Base-by-base conservation (phyloP, 2,113 vertebrate species). In the Periophthalmus modestus region DNA sequence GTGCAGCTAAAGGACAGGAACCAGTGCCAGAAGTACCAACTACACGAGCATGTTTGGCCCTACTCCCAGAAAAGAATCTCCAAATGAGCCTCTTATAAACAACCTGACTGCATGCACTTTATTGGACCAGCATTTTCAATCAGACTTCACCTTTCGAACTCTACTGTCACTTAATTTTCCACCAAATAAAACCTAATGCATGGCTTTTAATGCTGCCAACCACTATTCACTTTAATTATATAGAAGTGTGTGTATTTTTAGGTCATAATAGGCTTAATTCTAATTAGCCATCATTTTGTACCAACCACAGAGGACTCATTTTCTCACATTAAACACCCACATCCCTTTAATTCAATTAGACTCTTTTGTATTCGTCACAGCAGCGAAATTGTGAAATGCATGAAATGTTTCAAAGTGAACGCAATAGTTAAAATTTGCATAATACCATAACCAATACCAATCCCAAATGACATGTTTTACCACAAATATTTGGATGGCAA, bases 1-100 rank as follows among this genome's bases (percentile, higher is more conserved):
- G n/a, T 19, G 66, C 36, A n/a, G 0, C 43, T 77, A 61, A 83
- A 83, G 67, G 72, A 86, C 85, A 72, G 69, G 61, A 62, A 28
- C 23, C 48, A 72, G 19, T 3, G 48, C 72, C 55, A 28, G 47
- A 16, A 73, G 72, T 69, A 57, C 66, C 23, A 14, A 77, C 77
- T 70, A 23, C 68, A 39, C 36, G 39, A 34, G 5, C 36, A 33
- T 34, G 5, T 67, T 62, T 85, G 88, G 87, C 81, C 79, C 11
- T 0, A 18, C 52, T 88, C 85, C 88, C 81, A 59, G 84, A 74
- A 88, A 80, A 82, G 81, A 81, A 89, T 84, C 77, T 59, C 43
- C 54, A 70, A 59, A 34, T 0, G 65, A 82, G 75, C 73, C 80
- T 70, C 24, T 68, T 24, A 57, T 11, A 47, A 87, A 78, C 36